Percentiles rank a stretch among this genome's conserved stretches.
Evolutionary conservation across 2,797 vertebrate species (phyloP).

Genomic region (Oceanodroma leucorhoa): DNA sequence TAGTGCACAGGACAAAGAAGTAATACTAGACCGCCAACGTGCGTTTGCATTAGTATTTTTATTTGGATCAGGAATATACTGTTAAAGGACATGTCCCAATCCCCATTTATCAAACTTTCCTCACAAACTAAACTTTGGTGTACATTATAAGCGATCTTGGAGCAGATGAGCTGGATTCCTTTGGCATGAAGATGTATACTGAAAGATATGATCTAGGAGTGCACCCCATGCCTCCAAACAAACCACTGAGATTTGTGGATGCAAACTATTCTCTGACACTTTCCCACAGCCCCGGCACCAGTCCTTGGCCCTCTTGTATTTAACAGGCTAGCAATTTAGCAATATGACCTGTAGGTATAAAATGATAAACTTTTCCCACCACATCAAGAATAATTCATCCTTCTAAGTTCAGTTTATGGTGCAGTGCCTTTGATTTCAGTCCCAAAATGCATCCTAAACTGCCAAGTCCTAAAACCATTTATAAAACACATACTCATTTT

Average conservation of each 20-base stretch:
- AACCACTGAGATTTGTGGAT: background rate
- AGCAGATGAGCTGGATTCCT: background rate
- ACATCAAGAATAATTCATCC: background rate
- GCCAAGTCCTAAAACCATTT: background rate
- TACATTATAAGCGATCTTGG: rapidly evolving
- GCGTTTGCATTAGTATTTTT: background rate
- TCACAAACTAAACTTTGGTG: background rate
- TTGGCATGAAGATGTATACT: background rate
- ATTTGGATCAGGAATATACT: background rate
- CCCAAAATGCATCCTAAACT: background rate
- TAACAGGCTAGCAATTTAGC: background rate
- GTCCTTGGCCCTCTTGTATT: background rate
- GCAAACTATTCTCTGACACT: background rate
- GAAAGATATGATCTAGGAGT: background rate
- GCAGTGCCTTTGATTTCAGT: background rate
- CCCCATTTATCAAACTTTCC: background rate
- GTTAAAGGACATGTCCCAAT: background rate
- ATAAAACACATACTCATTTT: background rate
- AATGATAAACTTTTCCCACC: background rate
- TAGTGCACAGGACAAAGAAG: background rate
- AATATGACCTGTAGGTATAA: background rate
- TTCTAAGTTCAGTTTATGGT: background rate
- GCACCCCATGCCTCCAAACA: background rate
- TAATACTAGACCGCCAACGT: background rate
- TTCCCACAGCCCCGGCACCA: background rate